These are phyloP conservation scores for Agapornis roseicollis DNA, from an alignment of 2,113 vertebrate genomes.

Conservation along the genomic window DNA sequence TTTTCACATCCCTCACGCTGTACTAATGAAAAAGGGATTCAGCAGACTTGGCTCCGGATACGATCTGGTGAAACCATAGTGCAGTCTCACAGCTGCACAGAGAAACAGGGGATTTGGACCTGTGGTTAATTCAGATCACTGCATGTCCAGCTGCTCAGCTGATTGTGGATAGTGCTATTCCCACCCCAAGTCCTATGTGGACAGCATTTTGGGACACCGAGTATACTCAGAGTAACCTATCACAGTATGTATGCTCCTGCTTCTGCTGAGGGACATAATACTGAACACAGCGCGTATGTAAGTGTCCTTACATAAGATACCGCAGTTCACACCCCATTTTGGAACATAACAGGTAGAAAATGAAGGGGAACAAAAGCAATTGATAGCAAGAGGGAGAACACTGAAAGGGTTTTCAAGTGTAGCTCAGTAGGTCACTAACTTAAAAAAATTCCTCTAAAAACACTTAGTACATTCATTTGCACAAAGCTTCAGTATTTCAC, in stretches of 20 bases:
- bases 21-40: constrained; percentile 3
- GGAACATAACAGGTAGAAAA: neutral
- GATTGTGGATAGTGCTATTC: neutral
- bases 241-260: neutral
- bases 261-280: neutral
- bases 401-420: neutral
- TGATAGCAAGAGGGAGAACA: neutral
- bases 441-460: neutral
- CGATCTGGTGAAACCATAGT: neutral
- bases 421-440: neutral
- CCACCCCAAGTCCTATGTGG: neutral
- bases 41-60: neutral
- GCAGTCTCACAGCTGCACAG: neutral
- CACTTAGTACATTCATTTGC: neutral
- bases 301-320: neutral
- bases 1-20: neutral
- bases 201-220: neutral
- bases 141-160: neutral
- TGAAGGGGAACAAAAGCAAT: neutral
- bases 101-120: neutral
- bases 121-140: neutral
- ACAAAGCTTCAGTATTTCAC: neutral
- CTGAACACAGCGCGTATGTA: neutral
- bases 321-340: neutral
- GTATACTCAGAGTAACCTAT: neutral